Evolutionary conservation across 2,888 invertebrate genomes (phyloP).

Genomic region (Orthosia gothica): DNA sequence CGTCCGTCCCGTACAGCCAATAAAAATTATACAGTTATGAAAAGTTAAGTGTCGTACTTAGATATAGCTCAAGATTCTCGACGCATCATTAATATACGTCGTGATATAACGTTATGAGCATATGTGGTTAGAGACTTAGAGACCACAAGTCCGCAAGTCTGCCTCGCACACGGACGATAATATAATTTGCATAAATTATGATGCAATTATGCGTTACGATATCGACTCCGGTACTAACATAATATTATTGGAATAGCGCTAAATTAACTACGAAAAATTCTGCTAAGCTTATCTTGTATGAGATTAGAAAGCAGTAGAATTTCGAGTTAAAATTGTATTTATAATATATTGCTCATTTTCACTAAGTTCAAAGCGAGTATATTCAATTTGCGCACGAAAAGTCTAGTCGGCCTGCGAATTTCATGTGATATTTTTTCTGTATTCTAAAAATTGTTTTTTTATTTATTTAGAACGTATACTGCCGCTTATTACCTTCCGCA

Average conservation of each 20-base stretch:
- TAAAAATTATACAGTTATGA: no score
- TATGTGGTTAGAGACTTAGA: neutral
- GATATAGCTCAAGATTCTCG: no score
- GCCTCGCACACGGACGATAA: neutral
- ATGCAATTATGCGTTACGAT: neutral
- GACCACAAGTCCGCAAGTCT: conserved; percentile 5
- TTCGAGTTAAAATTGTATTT: no score
- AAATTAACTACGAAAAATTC: neutral
- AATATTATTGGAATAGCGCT: neutral
- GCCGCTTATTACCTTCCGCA: neutral
- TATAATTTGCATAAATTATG: conserved; percentile 3
- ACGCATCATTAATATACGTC: neutral
- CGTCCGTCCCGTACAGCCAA: no score
- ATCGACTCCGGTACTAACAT: neutral
- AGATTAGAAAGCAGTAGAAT: neutral
- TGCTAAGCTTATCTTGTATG: neutral
- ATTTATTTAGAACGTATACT: neutral
- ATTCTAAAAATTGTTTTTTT: neutral
- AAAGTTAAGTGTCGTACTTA: no score
- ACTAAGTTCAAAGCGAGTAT: no score
- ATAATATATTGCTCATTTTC: no score
- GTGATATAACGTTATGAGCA: neutral
- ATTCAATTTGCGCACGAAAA: no score
- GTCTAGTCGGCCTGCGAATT: neutral
- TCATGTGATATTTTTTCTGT: neutral